Evolutionary conservation across 2,888 invertebrate genomes (phyloP).

Genomic region (Corbicula japonica): DNA sequence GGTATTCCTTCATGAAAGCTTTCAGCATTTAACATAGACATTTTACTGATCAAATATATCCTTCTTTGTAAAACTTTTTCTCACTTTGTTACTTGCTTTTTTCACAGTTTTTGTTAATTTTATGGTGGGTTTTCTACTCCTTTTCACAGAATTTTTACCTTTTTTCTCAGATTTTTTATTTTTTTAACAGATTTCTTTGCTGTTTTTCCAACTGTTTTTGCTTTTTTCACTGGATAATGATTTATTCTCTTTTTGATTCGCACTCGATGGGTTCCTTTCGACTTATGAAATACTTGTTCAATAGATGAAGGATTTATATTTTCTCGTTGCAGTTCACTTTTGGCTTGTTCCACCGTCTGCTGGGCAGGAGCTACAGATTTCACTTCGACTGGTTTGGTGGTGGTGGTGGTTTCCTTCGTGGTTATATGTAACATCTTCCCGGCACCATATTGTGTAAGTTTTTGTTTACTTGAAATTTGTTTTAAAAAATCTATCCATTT

Average conservation of each 20-base stretch:
- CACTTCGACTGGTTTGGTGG: background rate
- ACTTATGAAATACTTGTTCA: background rate
- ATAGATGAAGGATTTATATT: background rate
- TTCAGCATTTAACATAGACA: slow-evolving; percentile 37
- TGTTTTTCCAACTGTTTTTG: too few species aligned
- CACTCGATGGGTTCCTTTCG: background rate
- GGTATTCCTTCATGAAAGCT: slow-evolving; percentile 45
- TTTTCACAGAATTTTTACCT: background rate
- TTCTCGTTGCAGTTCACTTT: slow-evolving; percentile 1
- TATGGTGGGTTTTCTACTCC: background rate
- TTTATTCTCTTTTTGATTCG: background rate
- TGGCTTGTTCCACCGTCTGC: slow-evolving; percentile 4
- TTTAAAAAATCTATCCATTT: too few species aligned
- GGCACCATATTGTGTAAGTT: slow-evolving; percentile 5
- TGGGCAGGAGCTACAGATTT: background rate
- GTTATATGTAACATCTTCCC: background rate
- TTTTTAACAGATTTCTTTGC: background rate
- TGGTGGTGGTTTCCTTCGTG: background rate
- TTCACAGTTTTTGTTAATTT: too few species aligned
- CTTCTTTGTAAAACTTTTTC: background rate
- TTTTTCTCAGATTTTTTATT: slow-evolving; percentile 3
- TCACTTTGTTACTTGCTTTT: background rate
- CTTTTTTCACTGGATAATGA: too few species aligned
- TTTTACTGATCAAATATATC: background rate
- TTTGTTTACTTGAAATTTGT: too few species aligned